phyloP scores from a whole-genome alignment of 2,888 invertebrate genomes.

The Aromia moschata region DNA sequence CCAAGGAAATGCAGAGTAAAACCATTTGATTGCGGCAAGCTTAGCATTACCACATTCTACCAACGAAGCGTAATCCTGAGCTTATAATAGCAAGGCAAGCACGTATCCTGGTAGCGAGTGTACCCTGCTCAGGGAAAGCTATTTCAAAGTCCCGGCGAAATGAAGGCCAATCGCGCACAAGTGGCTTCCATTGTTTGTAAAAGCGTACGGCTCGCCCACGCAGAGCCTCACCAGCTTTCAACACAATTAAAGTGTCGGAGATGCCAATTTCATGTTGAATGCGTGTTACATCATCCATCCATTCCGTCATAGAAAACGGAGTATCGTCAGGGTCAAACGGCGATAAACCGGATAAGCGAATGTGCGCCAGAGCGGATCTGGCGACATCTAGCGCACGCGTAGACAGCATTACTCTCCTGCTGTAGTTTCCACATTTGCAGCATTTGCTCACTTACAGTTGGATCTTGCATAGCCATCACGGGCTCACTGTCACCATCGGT shows the following conservation, averaged over 20 bases:
- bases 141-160: slow-evolving; percentile 29
- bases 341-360: slow-evolving; percentile 15
- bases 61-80: slow-evolving; percentile 9
- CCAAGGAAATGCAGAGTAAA: slow-evolving; percentile 20
- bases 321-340: slow-evolving; percentile 32
- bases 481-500: no score
- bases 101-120: slow-evolving; percentile 16
- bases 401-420: no score
- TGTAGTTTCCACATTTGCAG: no score
- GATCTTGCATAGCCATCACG: no score
- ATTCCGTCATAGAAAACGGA: slow-evolving; percentile 28
- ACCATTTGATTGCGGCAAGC: slow-evolving; percentile 8
- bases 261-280: slow-evolving; percentile 30
- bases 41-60: slow-evolving; percentile 21
- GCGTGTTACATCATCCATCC: slow-evolving; percentile 32
- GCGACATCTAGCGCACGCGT: no score
- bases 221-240: slow-evolving; percentile 11
- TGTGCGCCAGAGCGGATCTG: no score
- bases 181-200: slow-evolving; percentile 32
- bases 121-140: slow-evolving; percentile 26
- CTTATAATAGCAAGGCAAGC: slow-evolving; percentile 19
- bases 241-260: slow-evolving; percentile 21
- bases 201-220: slow-evolving; percentile 32
- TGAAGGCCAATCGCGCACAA: slow-evolving; percentile 28
- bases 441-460: no score